Conservation (phyloP, 2,113 vertebrate species). For the Pimephales promelas region DNA sequence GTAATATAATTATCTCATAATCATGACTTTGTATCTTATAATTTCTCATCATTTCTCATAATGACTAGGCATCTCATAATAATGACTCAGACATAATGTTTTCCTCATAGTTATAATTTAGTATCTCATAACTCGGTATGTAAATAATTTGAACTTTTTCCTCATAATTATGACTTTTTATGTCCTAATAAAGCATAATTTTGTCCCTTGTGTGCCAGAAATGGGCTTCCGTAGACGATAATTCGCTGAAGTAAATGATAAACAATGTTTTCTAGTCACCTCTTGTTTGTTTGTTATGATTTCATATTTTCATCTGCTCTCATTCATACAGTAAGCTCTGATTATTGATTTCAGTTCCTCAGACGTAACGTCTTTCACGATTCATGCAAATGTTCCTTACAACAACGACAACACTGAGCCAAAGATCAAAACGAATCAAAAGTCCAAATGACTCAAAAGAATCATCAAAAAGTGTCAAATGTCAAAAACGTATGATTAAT, state of each 20-base stretch:
- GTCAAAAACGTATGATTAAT: not conserved
- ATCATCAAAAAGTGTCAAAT: not conserved
- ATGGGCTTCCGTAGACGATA: too few relatives aligned
- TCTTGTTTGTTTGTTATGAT: not conserved
- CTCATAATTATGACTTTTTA: too few relatives aligned
- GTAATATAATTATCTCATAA: too few relatives aligned
- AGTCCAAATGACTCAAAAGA: not conserved
- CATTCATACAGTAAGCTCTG: not conserved
- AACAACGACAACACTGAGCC: not conserved
- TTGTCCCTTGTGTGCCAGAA: too few relatives aligned
- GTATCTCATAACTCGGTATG: too few relatives aligned
- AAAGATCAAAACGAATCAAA: not conserved
- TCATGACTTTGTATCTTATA: too few relatives aligned
- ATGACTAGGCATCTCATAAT: too few relatives aligned
- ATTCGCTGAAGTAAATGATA: not conserved
- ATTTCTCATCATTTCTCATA: too few relatives aligned
- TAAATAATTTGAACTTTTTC: too few relatives aligned
- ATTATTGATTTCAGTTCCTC: not conserved
- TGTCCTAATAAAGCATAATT: too few relatives aligned
- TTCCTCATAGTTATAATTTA: too few relatives aligned
- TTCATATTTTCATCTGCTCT: not conserved
- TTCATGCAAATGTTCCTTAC: conserved; percentile 24
- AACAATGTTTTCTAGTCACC: not conserved
- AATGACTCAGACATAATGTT: too few relatives aligned
- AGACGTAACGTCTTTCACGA: not conserved